These are phyloP conservation scores for Butorides virescens DNA, from an alignment of 2,113 vertebrate genomes.

Conservation along the genomic window DNA sequence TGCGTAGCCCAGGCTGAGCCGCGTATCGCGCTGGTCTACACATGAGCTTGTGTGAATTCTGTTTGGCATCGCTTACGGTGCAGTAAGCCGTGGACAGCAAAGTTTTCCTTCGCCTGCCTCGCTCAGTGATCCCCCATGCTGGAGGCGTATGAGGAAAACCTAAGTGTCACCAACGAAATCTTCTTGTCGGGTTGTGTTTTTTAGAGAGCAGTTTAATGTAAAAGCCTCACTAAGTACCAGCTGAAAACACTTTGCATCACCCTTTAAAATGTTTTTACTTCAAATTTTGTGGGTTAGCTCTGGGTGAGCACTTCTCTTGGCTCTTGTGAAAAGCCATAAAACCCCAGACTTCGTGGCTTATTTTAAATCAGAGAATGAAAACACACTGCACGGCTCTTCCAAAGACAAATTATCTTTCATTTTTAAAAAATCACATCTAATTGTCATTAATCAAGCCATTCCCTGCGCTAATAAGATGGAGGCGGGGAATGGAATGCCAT, in stretches of 20 bases:
- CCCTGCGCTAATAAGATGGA: neutral
- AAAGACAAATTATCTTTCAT: slow-evolving; percentile 23
- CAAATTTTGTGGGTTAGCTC: neutral
- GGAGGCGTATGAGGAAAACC: neutral
- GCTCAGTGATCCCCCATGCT: accelerated
- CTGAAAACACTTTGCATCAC: slow-evolving; percentile 7
- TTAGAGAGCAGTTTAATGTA: neutral
- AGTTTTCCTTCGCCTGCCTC: neutral
- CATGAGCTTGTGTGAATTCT: neutral
- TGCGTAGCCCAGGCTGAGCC: neutral
- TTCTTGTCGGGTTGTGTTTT: neutral
- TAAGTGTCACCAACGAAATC: neutral
- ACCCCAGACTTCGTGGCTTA: neutral
- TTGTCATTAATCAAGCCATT: slow-evolving; percentile 24
- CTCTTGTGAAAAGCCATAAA: neutral
- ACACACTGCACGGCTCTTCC: neutral
- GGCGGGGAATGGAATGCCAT: neutral
- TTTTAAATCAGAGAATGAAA: slow-evolving; percentile 11
- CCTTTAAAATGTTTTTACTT: neutral
- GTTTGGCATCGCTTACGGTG: neutral
- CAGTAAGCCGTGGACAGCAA: neutral
- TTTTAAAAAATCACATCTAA: slow-evolving; percentile 26
- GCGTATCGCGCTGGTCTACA: neutral
- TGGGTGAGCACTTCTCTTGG: neutral
- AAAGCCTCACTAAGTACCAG: neutral